A percentile compares a stretch with the other conserved stretches of the same genome.
Evolutionary conservation across 2,113 vertebrate species (phyloP).

Genomic region (Epinephelus cyanopodus): DNA sequence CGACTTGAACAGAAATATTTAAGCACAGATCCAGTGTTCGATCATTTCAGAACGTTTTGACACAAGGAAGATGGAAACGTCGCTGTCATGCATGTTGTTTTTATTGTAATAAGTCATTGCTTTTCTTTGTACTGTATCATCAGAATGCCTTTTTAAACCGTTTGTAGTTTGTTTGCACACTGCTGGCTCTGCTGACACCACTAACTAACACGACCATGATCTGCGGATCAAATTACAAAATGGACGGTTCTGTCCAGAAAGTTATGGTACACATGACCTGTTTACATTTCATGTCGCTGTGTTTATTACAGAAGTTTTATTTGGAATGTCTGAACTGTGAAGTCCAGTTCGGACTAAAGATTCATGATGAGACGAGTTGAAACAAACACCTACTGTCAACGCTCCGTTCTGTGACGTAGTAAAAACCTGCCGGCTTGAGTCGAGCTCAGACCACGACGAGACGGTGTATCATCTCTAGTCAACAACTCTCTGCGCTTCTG

Average conservation of each 20-base stretch:
- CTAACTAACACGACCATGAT: background rate
- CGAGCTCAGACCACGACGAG: too few relatives aligned
- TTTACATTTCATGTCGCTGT: conserved; percentile 33
- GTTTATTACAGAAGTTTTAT: background rate
- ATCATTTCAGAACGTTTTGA: background rate
- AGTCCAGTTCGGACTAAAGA: too few relatives aligned
- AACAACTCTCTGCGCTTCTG: too few relatives aligned
- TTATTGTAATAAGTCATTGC: fast-evolving
- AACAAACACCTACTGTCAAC: too few relatives aligned
- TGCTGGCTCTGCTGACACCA: background rate
- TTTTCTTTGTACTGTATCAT: background rate
- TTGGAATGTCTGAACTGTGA: background rate
- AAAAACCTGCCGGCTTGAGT: too few relatives aligned
- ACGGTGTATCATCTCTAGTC: too few relatives aligned
- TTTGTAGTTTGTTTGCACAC: conserved; percentile 9
- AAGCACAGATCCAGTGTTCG: background rate
- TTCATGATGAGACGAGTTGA: too few relatives aligned
- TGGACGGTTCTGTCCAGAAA: background rate
- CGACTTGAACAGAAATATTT: background rate
- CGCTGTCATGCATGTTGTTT: background rate
- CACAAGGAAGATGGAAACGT: background rate
- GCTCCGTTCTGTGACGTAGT: too few relatives aligned
- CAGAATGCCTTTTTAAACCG: conserved; percentile 14
- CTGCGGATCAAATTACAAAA: background rate
- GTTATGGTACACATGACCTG: background rate